Conservation (phyloP, 2,888 invertebrate genomes). For the Plagodis dolabraria region DNA sequence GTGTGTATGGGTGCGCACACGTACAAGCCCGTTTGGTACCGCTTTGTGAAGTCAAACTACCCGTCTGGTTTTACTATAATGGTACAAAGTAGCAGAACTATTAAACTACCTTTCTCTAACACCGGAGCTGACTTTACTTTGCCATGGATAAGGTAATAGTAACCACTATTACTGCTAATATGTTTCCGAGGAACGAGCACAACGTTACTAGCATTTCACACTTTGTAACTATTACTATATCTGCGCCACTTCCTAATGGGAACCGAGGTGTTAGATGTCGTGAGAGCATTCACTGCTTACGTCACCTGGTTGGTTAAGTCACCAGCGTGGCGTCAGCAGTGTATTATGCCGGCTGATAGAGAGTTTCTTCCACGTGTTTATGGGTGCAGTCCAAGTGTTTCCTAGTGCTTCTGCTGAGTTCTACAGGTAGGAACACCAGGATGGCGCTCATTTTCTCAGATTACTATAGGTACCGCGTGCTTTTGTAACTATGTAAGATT, state of each 20-base stretch:
- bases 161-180: neutral
- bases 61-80: too few relatives aligned
- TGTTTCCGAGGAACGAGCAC: slow-evolving; percentile 1
- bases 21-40: too few relatives aligned
- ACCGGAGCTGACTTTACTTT: neutral
- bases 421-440: too few relatives aligned
- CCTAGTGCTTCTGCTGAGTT: too few relatives aligned
- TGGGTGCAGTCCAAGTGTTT: too few relatives aligned
- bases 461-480: too few relatives aligned
- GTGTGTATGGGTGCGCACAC: too few relatives aligned
- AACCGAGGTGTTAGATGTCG: slow-evolving; percentile 8
- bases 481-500: too few relatives aligned
- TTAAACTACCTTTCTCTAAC: neutral
- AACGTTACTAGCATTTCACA: slow-evolving; percentile 9
- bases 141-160: too few relatives aligned
- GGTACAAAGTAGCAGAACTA: neutral
- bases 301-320: neutral
- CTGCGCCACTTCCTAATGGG: slow-evolving; percentile 5
- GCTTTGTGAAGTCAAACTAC: too few relatives aligned
- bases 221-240: neutral
- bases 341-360: neutral
- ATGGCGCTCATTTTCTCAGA: too few relatives aligned
- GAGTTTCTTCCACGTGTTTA: too few relatives aligned
- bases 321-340: neutral
- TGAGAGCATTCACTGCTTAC: slow-evolving; percentile 8